Percentiles rank a stretch among this genome's conserved stretches.
phyloP scores from a whole-genome alignment of 2,797 vertebrate species.

The Brachyrhaphis roseni region DNA sequence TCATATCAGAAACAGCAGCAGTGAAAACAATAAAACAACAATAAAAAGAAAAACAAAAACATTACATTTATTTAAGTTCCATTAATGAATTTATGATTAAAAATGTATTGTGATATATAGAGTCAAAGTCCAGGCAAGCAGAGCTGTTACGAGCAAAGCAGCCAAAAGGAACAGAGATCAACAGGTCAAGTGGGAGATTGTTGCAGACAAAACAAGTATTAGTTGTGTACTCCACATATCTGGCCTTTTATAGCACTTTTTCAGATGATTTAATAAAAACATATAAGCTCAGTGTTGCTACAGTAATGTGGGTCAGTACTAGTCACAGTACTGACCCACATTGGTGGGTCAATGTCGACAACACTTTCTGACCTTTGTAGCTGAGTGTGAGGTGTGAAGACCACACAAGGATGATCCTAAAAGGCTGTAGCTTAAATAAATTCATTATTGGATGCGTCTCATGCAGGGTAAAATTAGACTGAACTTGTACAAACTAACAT shows the following conservation, averaged over 20 bases:
- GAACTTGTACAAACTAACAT: too few relatives aligned
- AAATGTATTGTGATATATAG: too few relatives aligned
- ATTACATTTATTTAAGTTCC: too few relatives aligned
- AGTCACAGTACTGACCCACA: neutral
- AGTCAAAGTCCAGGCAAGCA: neutral
- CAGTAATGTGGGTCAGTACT: neutral
- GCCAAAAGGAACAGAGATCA: neutral
- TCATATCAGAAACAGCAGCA: too few relatives aligned
- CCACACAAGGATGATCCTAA: neutral
- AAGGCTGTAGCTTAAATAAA: neutral
- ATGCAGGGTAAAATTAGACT: too few relatives aligned
- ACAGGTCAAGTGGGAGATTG: neutral
- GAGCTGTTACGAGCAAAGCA: neutral
- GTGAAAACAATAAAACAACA: too few relatives aligned
- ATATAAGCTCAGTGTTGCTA: neutral
- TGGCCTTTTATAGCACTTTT: neutral
- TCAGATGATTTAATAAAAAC: neutral
- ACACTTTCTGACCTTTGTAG: neutral
- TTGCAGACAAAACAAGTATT: neutral
- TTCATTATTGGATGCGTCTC: neutral
- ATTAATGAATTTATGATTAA: too few relatives aligned
- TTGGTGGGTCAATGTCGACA: neutral
- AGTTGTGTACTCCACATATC: neutral
- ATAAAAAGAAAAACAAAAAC: too few relatives aligned
- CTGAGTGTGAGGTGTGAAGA: neutral